phyloP scores from a whole-genome alignment of 2,888 invertebrate genomes.

The Mythimna ferrago region DNA sequence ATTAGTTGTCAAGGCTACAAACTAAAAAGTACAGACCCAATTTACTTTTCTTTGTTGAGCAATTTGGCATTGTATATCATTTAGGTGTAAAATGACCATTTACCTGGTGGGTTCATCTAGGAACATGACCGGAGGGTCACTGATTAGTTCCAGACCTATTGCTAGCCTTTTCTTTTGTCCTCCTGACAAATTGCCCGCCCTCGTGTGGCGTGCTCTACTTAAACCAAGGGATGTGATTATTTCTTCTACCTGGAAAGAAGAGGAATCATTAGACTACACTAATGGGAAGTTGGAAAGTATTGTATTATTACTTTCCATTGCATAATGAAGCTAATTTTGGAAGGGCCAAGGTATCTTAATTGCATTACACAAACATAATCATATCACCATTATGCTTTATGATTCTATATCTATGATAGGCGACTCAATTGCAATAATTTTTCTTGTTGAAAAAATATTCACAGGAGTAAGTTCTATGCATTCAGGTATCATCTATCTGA shows the following conservation, averaged over 20 bases:
- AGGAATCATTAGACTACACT: conserved; percentile 17
- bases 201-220: conserved; percentile 92
- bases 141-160: conserved; percentile 97
- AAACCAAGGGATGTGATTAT: conserved; percentile 95
- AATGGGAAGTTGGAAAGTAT: background rate
- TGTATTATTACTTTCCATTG: background rate
- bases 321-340: conserved; percentile 8
- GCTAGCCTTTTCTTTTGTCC: conserved; percentile 97
- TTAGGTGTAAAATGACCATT: conserved; percentile 27
- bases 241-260: conserved; percentile 93
- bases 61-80: conserved; percentile 18
- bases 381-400: background rate
- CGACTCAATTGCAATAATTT: background rate
- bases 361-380: background rate
- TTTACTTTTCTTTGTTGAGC: conserved; percentile 27
- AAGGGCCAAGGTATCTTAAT: conserved; percentile 3
- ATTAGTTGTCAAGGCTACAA: conserved; percentile 38
- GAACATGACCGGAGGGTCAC: conserved; percentile 97
- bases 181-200: conserved; percentile 94
- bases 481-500: too few relatives aligned
- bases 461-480: background rate
- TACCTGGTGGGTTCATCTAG: conserved; percentile 98
- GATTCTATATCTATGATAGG: conserved; percentile 8
- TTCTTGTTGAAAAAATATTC: background rate
- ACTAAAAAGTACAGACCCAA: conserved; percentile 31